These are phyloP conservation scores for Columba janthina DNA, from an alignment of 2,113 vertebrate species.

Conservation along the genomic window DNA sequence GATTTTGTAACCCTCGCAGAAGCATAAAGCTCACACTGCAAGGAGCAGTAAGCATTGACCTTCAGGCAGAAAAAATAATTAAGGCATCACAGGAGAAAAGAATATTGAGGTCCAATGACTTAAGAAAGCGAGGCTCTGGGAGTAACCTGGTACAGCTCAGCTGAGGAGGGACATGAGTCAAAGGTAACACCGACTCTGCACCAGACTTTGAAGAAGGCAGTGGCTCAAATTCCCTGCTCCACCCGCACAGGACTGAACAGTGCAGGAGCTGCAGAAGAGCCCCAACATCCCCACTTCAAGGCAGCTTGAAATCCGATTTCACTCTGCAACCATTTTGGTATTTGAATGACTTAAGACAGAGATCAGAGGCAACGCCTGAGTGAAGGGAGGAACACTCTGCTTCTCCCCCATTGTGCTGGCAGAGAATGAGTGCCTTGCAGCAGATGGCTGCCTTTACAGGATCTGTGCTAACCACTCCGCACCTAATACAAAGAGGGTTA, in stretches of 20 bases:
- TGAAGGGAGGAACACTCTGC: neutral
- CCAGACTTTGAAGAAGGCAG: neutral
- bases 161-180: neutral
- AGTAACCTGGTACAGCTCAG: neutral
- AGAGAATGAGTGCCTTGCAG: neutral
- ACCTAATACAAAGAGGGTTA: neutral
- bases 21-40: neutral
- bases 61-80: neutral
- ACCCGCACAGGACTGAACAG: neutral
- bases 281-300: neutral
- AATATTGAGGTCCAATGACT: neutral
- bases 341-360: neutral
- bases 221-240: neutral
- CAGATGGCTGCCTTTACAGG: neutral
- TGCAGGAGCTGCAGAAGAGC: neutral
- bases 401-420: neutral
- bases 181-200: neutral
- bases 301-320: neutral
- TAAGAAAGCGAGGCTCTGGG: neutral
- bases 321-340: neutral
- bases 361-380: neutral
- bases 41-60: neutral
- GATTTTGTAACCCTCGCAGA: neutral
- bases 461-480: neutral
- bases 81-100: slow-evolving; percentile 1